Evolutionary conservation across 1,140 invertebrate species (phyloP).

Genomic region (Gonatopus flavifemur): DNA sequence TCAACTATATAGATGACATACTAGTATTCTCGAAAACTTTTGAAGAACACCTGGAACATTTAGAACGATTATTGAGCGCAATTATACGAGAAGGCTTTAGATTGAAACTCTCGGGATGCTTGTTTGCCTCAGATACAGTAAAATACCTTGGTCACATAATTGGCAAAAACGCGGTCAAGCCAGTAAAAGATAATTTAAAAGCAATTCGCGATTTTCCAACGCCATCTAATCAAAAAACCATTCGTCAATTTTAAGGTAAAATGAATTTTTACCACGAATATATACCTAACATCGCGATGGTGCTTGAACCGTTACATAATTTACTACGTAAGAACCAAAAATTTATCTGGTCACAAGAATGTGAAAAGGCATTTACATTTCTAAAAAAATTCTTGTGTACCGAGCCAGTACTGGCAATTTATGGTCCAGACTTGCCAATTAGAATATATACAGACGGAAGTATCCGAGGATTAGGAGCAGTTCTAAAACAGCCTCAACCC

Average conservation of each 20-base stretch:
- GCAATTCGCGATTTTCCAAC: slow-evolving; percentile 5
- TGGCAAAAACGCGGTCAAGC: neutral
- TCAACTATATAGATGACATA: slow-evolving; percentile 6
- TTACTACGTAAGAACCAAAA: slow-evolving; percentile 2
- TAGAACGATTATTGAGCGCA: neutral
- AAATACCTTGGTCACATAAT: slow-evolving; percentile 5
- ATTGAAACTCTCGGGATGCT: neutral
- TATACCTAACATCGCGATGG: neutral
- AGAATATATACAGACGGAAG: slow-evolving; percentile 1
- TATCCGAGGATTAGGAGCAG: neutral
- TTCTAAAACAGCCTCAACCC: slow-evolving; percentile 3
- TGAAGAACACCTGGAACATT: neutral
- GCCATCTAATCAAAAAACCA: too few relatives aligned
- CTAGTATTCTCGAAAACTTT: slow-evolving; percentile 6
- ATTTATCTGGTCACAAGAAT: slow-evolving; percentile 5
- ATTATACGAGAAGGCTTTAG: neutral
- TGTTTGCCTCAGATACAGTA: neutral
- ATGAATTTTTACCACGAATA: slow-evolving; percentile 10
- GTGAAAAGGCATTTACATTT: neutral
- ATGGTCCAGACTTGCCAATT: neutral
- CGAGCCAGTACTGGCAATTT: slow-evolving; percentile 1
- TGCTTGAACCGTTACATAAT: neutral
- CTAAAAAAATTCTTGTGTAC: neutral
- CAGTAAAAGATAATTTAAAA: slow-evolving; percentile 6
- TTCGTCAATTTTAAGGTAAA: slow-evolving; percentile 6